Conservation (phyloP, 2,797 vertebrate species). For the Jordanella pulchra region DNA sequence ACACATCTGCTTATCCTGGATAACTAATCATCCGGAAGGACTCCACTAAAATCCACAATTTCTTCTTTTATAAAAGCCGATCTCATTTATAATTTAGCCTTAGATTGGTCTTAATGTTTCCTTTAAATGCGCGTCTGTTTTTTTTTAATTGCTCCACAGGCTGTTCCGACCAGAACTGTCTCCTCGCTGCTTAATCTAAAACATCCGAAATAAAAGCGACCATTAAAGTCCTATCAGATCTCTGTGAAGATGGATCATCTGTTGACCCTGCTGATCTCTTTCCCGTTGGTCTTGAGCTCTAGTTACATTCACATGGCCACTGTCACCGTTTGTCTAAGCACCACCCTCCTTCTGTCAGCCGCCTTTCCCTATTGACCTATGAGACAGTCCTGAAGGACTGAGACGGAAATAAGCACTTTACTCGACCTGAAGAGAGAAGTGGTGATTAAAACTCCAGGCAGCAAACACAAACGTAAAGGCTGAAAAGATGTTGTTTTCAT, state of each 20-base stretch:
- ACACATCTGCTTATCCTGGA: conserved; percentile 28
- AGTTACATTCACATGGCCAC: conserved; percentile 46
- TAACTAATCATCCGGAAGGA: background rate
- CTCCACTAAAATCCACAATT: background rate
- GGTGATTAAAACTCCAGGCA: background rate
- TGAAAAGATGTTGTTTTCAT: background rate
- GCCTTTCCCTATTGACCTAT: conserved; percentile 50
- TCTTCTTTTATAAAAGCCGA: background rate
- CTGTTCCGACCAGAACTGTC: background rate
- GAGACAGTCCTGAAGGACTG: conserved; percentile 73
- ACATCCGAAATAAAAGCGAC: background rate
- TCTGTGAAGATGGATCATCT: background rate
- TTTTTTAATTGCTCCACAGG: background rate
- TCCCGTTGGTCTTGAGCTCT: conserved; percentile 37
- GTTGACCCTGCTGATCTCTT: conserved; percentile 30
- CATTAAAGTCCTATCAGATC: background rate
- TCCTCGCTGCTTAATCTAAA: background rate
- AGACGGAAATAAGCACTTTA: conserved; percentile 7
- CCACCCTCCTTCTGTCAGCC: conserved; percentile 54
- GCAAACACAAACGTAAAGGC: background rate
- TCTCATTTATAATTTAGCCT: background rate
- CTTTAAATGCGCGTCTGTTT: background rate
- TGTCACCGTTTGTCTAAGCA: conserved; percentile 58
- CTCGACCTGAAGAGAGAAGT: too few relatives aligned
- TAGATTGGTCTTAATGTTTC: background rate